Percentiles rank a stretch among this genome's conserved stretches.
These are phyloP conservation scores for Nebria brevicollis DNA, from an alignment of 2,888 invertebrate species.

Conservation along the genomic window DNA sequence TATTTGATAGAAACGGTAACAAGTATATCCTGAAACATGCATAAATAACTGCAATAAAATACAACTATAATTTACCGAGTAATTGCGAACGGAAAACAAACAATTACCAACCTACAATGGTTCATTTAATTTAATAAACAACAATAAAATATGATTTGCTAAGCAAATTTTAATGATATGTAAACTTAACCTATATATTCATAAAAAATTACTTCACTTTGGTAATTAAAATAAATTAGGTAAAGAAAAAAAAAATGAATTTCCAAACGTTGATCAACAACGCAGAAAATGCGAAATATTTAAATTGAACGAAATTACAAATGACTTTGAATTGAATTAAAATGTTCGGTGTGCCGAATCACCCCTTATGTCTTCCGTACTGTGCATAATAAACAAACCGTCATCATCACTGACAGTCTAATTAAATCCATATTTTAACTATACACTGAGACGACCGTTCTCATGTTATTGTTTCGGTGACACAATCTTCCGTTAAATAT, in stretches of 20 bases:
- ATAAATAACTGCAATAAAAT: neutral
- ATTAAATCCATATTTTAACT: constrained; percentile 1
- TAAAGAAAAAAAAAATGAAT: neutral
- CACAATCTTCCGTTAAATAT: neutral
- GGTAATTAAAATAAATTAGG: neutral
- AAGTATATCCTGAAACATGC: neutral
- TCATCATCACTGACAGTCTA: neutral
- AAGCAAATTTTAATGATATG: neutral
- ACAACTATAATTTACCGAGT: neutral
- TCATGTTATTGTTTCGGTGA: neutral
- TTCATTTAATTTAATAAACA: neutral
- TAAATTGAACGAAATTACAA: neutral
- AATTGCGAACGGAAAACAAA: neutral
- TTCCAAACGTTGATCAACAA: neutral
- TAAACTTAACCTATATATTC: neutral
- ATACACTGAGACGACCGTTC: neutral
- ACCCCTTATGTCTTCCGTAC: neutral
- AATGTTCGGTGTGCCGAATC: neutral
- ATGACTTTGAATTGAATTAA: neutral
- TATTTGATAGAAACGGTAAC: neutral
- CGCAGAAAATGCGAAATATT: neutral
- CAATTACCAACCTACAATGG: neutral
- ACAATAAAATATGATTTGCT: neutral
- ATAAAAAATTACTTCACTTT: neutral
- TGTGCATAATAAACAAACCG: neutral